Conservation (phyloP, 2,113 vertebrate species). For the Ctenodactylus gundi region DNA sequence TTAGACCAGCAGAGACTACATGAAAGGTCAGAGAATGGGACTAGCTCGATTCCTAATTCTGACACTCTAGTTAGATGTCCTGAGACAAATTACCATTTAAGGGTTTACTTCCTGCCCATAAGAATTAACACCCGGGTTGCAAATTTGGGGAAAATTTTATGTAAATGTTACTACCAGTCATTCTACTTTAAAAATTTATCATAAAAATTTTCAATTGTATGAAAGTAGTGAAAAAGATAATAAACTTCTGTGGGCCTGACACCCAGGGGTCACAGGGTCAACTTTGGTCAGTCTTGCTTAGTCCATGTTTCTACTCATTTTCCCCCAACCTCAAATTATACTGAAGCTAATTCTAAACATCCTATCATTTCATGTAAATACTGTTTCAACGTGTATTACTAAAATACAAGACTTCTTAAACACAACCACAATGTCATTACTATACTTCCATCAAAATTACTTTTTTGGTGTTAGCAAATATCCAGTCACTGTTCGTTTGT, state of each 20-base stretch:
- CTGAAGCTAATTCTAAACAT: neutral
- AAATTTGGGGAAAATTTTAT: neutral
- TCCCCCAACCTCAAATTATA: neutral
- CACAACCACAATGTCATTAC: neutral
- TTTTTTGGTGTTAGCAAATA: conserved; percentile 13
- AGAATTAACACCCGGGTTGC: neutral
- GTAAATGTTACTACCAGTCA: neutral
- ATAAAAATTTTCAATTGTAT: neutral
- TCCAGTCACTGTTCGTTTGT: neutral
- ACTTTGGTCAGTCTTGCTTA: neutral
- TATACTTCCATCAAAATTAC: neutral
- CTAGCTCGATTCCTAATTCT: neutral
- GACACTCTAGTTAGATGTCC: neutral
- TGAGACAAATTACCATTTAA: neutral
- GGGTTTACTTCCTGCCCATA: neutral
- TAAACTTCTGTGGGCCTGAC: neutral
- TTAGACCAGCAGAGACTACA: neutral
- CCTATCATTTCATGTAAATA: neutral
- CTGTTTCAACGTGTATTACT: neutral
- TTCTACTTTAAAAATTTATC: neutral
- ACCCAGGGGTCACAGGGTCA: neutral
- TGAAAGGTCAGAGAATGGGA: neutral
- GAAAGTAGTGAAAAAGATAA: neutral
- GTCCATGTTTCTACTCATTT: neutral
- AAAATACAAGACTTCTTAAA: conserved; percentile 22